Conservation (phyloP, 1,140 invertebrate genomes). For the Dendrolimus punctatus region DNA sequence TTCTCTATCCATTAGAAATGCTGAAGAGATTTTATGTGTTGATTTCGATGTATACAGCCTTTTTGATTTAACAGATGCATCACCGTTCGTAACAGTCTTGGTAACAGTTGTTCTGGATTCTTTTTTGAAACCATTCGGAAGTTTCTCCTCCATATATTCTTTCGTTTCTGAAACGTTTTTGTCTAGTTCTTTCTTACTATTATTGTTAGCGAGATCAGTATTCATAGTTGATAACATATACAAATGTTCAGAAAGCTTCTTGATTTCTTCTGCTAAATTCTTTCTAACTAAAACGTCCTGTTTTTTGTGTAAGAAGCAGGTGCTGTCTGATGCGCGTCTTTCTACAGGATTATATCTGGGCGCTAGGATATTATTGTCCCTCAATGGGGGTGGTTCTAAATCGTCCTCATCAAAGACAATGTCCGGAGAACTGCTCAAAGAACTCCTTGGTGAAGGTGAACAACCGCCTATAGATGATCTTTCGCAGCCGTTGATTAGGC, state of each 20-base stretch:
- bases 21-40: slow-evolving; percentile 43
- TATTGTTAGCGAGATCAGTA: slow-evolving; percentile 73
- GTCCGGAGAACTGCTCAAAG: slow-evolving; percentile 76
- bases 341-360: slow-evolving; percentile 71
- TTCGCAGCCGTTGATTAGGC: slow-evolving; percentile 48
- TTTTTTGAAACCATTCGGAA: slow-evolving; percentile 52
- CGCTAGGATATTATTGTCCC: slow-evolving; percentile 34
- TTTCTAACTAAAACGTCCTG: slow-evolving; percentile 74
- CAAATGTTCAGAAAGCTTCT: slow-evolving; percentile 83
- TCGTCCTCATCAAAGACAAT: slow-evolving; percentile 62
- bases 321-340: slow-evolving; percentile 83
- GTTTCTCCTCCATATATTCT: slow-evolving; percentile 36
- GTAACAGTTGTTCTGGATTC: slow-evolving; percentile 38
- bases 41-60: slow-evolving; percentile 54
- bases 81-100: slow-evolving; percentile 47
- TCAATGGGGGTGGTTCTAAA: slow-evolving; percentile 43
- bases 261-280: slow-evolving; percentile 84
- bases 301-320: slow-evolving; percentile 73
- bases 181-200: slow-evolving; percentile 50
- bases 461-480: slow-evolving; percentile 74
- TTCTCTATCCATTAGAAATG: slow-evolving; percentile 52
- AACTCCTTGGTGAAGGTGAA: slow-evolving; percentile 83
- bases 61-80: slow-evolving; percentile 44
- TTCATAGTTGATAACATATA: slow-evolving; percentile 80
- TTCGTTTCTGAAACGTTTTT: slow-evolving; percentile 56